These are phyloP conservation scores for Coleophora deauratella DNA, from an alignment of 2,888 invertebrate genomes.

Conservation along the genomic window DNA sequence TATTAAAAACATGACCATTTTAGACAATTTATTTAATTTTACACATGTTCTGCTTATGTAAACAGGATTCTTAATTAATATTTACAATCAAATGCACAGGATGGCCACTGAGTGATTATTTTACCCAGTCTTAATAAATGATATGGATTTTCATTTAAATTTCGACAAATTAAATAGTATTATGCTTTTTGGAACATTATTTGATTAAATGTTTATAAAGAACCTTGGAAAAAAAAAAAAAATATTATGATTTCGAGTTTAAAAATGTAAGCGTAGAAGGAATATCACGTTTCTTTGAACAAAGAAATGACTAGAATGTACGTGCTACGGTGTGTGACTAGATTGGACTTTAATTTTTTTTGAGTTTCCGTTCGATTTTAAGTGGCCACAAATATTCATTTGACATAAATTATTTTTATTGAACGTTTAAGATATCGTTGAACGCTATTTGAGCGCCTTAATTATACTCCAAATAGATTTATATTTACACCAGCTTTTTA, in stretches of 20 bases:
- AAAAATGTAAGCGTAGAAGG: too few species aligned
- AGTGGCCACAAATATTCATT: slow-evolving; percentile 12
- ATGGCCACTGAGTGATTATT: slow-evolving; percentile 36
- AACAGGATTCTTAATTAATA: slow-evolving; percentile 59
- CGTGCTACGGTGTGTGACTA: too few species aligned
- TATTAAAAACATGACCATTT: slow-evolving; percentile 19
- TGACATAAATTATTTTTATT: slow-evolving; percentile 33
- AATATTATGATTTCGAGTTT: too few species aligned
- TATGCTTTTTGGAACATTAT: too few species aligned
- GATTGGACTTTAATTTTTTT: slow-evolving; percentile 26
- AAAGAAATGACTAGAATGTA: too few species aligned
- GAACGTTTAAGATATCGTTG: slow-evolving; percentile 61
- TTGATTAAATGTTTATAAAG: too few species aligned
- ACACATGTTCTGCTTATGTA: slow-evolving; percentile 68
- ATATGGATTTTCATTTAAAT: slow-evolving; percentile 32
- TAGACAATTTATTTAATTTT: slow-evolving; percentile 72
- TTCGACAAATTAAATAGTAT: too few species aligned
- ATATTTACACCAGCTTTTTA: slow-evolving; percentile 51
- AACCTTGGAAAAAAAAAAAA: too few species aligned
- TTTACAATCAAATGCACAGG: slow-evolving; percentile 65
- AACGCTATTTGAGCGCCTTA: slow-evolving; percentile 64
- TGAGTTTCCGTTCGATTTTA: slow-evolving; percentile 12
- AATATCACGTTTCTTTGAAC: too few species aligned
- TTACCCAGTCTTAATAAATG: slow-evolving; percentile 40
- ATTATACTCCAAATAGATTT: slow-evolving; percentile 47